Percentiles rank a stretch among this genome's conserved stretches.
These are phyloP conservation scores for Leucophora obtusa DNA, from an alignment of 2,888 invertebrate genomes.

Conservation along the genomic window DNA sequence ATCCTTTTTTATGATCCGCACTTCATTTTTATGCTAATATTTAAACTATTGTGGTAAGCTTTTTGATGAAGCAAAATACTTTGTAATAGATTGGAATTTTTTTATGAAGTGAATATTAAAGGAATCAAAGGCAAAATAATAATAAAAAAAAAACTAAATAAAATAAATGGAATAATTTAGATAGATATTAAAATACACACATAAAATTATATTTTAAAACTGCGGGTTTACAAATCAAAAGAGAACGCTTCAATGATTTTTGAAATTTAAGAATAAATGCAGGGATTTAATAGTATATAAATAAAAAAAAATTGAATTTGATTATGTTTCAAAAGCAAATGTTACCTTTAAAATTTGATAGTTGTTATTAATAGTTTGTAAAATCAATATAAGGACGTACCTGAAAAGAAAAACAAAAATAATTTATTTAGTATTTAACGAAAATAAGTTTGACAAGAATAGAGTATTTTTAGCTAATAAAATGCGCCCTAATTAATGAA, in stretches of 20 bases:
- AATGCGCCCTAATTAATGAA: no score
- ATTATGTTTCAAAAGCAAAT: no score
- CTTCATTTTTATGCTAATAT: conserved; percentile 64
- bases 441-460: no score
- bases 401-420: no score
- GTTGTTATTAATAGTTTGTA: no score
- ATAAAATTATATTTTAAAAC: not conserved
- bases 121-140: conserved; percentile 30
- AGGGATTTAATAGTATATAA: not conserved
- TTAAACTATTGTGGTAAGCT: conserved; percentile 63
- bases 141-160: not conserved
- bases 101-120: conserved; percentile 52
- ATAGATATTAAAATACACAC: conserved; percentile 9
- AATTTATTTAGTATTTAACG: no score
- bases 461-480: no score
- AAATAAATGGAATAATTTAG: conserved; percentile 28
- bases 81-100: conserved; percentile 60
- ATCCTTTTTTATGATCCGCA: conserved; percentile 60
- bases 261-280: not conserved
- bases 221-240: conserved; percentile 38
- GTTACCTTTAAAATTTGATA: no score
- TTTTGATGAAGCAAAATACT: conserved; percentile 62
- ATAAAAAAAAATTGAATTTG: no score
- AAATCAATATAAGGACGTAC: no score
- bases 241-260: conserved; percentile 28